phyloP scores from a whole-genome alignment of 2,888 invertebrate species.

The Teleiodes luculella region DNA sequence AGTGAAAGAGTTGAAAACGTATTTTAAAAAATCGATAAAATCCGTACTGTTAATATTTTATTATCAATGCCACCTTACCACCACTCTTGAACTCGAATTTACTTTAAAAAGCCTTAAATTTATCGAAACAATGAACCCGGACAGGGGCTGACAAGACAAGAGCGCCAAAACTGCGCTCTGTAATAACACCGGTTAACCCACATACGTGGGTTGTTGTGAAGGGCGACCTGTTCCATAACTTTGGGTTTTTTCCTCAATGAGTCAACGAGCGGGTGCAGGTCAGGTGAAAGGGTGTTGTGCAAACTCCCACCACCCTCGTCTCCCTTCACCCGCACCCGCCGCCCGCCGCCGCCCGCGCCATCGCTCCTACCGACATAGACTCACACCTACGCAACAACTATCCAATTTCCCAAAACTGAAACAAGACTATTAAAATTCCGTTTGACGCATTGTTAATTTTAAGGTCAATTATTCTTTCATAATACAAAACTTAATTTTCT shows the following conservation, averaged over 20 bases:
- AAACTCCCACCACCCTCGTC: slow-evolving; percentile 12
- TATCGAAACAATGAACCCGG: slow-evolving; percentile 4
- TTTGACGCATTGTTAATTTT: not conserved
- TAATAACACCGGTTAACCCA: slow-evolving; percentile 12
- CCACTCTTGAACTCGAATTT: not conserved
- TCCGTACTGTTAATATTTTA: not conserved
- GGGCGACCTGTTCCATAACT: slow-evolving; percentile 16
- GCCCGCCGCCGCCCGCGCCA: not conserved
- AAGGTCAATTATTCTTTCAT: not conserved
- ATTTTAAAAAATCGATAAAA: not conserved
- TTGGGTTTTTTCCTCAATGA: slow-evolving; percentile 20
- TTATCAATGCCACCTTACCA: not conserved
- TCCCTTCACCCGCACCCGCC: not conserved
- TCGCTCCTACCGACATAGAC: too few relatives aligned
- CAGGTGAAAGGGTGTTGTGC: slow-evolving; percentile 20
- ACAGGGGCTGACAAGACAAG: not conserved
- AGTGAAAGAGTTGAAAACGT: too few relatives aligned
- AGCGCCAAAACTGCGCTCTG: slow-evolving; percentile 6
- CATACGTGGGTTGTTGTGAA: slow-evolving; percentile 11
- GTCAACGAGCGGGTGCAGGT: slow-evolving; percentile 13
- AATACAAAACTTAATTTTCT: not conserved
- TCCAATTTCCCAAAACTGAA: not conserved
- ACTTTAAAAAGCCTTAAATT: not conserved
- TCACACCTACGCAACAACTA: too few relatives aligned
- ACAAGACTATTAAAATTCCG: not conserved